Conservation (phyloP, 2,888 invertebrate genomes). For the Platycheirus rosarum region DNA sequence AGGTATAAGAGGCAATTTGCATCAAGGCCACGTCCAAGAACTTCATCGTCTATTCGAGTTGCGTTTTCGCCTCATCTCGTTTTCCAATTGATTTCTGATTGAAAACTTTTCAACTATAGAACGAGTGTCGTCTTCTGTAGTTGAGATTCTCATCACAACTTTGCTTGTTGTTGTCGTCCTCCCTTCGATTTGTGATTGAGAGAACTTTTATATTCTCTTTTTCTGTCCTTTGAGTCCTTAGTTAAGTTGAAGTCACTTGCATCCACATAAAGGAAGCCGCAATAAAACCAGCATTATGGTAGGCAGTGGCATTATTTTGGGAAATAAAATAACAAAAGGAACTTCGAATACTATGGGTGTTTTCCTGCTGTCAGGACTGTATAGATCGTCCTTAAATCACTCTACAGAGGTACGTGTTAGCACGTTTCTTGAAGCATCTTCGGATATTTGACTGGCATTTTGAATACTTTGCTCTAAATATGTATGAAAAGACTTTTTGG, state of each 20-base stretch:
- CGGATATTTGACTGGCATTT: no score
- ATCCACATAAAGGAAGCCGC: slow-evolving; percentile 53
- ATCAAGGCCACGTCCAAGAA: slow-evolving; percentile 60
- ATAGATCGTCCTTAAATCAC: slow-evolving; percentile 13
- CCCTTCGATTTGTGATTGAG: slow-evolving; percentile 46
- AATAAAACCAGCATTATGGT: slow-evolving; percentile 64
- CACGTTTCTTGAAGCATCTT: no score
- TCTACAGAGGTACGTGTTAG: slow-evolving; percentile 57
- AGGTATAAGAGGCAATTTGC: slow-evolving; percentile 57
- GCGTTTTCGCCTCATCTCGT: slow-evolving; percentile 67
- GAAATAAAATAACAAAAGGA: slow-evolving; percentile 47
- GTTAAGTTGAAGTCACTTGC: not conserved
- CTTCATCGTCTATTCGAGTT: slow-evolving; percentile 60
- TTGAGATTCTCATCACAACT: slow-evolving; percentile 61
- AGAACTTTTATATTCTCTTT: not conserved
- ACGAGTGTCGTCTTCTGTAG: slow-evolving; percentile 45
- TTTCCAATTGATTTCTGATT: slow-evolving; percentile 74
- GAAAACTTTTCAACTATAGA: slow-evolving; percentile 63
- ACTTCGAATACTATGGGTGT: not conserved
- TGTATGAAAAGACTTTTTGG: no score
- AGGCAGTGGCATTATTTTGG: slow-evolving; percentile 59
- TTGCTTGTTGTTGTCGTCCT: slow-evolving; percentile 45
- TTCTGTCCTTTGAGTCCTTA: no score
- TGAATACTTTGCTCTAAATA: no score
- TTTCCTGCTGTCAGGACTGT: slow-evolving; percentile 12